phyloP scores from a whole-genome alignment of 2,888 invertebrate species.

The Sarcophaga rosellei region DNA sequence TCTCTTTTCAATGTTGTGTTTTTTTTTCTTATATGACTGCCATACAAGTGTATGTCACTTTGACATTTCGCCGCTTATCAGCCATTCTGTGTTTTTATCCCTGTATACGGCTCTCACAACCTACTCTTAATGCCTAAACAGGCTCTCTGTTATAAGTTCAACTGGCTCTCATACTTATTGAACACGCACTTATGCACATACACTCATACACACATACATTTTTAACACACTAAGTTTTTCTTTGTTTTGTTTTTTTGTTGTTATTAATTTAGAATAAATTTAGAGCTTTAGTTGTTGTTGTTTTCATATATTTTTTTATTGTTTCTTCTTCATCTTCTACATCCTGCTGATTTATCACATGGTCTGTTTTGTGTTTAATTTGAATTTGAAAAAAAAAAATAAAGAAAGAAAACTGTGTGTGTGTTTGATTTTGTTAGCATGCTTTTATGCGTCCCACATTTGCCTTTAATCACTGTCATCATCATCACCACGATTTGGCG shows the following conservation, averaged over 20 bases:
- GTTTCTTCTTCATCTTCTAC: slow-evolving; percentile 54
- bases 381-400: not conserved
- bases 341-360: slow-evolving; percentile 65
- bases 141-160: not conserved
- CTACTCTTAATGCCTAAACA: slow-evolving; percentile 53
- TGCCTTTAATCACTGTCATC: slow-evolving; percentile 40
- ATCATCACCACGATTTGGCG: slow-evolving; percentile 65
- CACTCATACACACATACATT: not conserved
- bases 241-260: not conserved
- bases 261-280: no score
- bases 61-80: slow-evolving; percentile 76
- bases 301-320: not conserved
- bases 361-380: slow-evolving; percentile 62
- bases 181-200: not conserved
- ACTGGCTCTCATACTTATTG: not conserved
- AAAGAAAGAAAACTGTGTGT: no score
- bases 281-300: no score
- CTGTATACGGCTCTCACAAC: slow-evolving; percentile 72
- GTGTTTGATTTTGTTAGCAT: no score
- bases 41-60: slow-evolving; percentile 69
- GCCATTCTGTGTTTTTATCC: slow-evolving; percentile 80
- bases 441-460: slow-evolving; percentile 64
- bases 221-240: not conserved
- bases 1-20: not conserved
- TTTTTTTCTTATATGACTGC: slow-evolving; percentile 1